Evolutionary conservation across 2,113 vertebrate genomes (phyloP).

Genomic region (Callorhinus ursinus): DNA sequence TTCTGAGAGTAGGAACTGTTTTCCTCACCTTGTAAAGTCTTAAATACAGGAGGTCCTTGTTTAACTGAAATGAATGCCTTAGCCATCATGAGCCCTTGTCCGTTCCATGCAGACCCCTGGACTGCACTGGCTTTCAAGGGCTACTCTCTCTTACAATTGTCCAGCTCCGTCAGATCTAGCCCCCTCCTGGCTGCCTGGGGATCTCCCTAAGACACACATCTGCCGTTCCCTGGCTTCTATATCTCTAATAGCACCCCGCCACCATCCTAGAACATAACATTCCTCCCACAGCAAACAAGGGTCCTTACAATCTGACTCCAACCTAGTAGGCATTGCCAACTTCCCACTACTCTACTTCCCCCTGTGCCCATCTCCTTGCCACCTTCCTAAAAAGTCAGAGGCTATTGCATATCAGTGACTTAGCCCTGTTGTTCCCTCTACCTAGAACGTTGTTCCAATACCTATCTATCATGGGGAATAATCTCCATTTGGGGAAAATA

Average conservation of each 20-base stretch:
- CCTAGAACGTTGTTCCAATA: background rate
- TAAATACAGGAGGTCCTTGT: background rate
- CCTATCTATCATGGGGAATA: background rate
- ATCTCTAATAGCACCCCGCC: background rate
- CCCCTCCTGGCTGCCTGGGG: background rate
- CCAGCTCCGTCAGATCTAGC: background rate
- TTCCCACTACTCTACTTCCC: background rate
- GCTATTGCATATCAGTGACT: background rate
- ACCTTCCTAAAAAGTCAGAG: background rate
- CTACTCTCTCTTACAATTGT: background rate
- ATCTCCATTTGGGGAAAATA: background rate
- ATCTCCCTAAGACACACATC: background rate
- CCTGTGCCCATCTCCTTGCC: background rate
- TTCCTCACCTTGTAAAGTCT: background rate
- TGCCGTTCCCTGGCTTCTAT: background rate
- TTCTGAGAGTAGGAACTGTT: background rate
- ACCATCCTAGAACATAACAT: background rate
- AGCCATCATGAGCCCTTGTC: background rate
- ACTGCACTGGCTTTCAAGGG: background rate
- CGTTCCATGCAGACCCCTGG: background rate
- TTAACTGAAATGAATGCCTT: background rate
- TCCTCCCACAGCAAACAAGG: background rate
- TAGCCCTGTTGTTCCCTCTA: background rate
- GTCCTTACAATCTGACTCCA: background rate
- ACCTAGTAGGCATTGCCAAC: accelerated